phyloP scores from a whole-genome alignment of 2,888 invertebrate genomes.

The Trachelus iudaicus region DNA sequence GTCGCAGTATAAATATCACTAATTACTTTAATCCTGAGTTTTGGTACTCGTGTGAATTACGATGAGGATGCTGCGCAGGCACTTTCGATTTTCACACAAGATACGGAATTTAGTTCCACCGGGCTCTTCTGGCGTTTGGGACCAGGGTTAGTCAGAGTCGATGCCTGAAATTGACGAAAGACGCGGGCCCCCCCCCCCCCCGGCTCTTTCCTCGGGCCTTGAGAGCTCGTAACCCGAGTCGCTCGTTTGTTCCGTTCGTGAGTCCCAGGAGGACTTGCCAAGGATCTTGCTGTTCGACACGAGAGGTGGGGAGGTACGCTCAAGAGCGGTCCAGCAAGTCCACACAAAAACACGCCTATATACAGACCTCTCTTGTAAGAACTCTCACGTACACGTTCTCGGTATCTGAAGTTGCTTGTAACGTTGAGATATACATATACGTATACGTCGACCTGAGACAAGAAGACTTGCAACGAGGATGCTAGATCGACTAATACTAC shows the following conservation, averaged over 20 bases:
- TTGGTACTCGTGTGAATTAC: background rate
- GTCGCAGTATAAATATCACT: background rate
- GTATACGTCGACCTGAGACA: background rate
- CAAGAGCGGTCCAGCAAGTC: slow-evolving; percentile 22
- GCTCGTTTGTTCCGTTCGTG: background rate
- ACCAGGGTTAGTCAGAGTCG: background rate
- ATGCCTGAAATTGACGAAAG: background rate
- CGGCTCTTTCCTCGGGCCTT: background rate
- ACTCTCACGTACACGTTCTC: background rate
- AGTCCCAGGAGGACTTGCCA: background rate
- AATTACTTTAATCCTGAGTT: background rate
- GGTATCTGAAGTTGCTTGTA: background rate
- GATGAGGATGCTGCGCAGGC: background rate
- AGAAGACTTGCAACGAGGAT: background rate
- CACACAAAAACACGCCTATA: slow-evolving; percentile 7
- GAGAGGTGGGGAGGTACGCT: background rate
- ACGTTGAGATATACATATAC: background rate
- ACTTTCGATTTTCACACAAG: background rate
- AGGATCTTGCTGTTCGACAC: background rate
- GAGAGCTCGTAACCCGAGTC: background rate
- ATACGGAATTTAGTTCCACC: background rate
- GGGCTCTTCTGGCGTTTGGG: background rate
- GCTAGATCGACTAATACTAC: background rate
- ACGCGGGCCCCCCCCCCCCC: too few species aligned
- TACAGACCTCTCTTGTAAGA: background rate